phyloP scores from a whole-genome alignment of 2,797 vertebrate species.

The Poecilia wingei region DNA sequence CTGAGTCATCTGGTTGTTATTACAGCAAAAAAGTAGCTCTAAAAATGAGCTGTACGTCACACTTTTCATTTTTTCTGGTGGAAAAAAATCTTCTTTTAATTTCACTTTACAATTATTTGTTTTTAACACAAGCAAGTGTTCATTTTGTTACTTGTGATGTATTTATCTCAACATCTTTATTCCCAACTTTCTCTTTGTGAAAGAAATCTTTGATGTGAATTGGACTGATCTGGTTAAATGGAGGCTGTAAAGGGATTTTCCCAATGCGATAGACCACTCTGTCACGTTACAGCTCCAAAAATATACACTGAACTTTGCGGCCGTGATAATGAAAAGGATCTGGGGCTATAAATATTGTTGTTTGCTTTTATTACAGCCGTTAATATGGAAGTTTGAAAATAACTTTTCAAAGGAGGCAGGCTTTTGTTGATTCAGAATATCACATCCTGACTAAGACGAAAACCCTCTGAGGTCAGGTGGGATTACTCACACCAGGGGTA shows the following conservation, averaged over 20 bases:
- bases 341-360: background rate
- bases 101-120: background rate
- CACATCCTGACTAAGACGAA: background rate
- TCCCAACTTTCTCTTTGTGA: background rate
- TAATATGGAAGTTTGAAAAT: background rate
- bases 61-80: background rate
- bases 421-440: background rate
- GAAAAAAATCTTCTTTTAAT: background rate
- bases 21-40: background rate
- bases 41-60: background rate
- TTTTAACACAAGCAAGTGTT: background rate
- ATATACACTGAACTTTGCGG: background rate
- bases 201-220: background rate
- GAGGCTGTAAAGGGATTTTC: background rate
- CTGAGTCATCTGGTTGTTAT: background rate
- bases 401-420: background rate
- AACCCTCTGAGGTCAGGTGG: background rate
- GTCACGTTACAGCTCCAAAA: background rate
- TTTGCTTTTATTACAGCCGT: background rate
- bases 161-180: background rate
- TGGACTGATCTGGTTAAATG: background rate
- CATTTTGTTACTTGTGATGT: background rate
- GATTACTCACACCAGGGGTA: background rate
- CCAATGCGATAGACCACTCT: background rate
- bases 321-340: background rate